Evolutionary conservation across 2,797 vertebrate species (phyloP), one percentile per base, ranked within the genome.

Genomic region (Pangasius sanitwongsei): DNA sequence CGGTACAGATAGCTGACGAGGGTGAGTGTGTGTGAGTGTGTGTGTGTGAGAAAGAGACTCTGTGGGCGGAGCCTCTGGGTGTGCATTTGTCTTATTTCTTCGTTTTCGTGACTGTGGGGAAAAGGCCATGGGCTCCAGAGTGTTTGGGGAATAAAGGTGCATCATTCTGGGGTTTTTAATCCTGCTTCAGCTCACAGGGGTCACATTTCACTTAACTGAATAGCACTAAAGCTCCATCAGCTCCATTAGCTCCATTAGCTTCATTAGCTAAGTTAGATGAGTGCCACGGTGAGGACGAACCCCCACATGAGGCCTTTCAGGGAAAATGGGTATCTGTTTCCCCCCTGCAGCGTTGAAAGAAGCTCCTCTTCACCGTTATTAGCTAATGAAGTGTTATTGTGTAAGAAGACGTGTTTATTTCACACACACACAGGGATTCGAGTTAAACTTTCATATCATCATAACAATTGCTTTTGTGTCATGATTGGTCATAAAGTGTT

Each of bases 251-350:
- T 91, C 7, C 74, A 55, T 28, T 13, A 2, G 13, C 87, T 92
- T 83, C 90, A 87, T 86, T 91, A 87, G 77, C 93, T 91, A 94
- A 94, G 95, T 89, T 91, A 90, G 93, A 94, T 91, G 80, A 67
- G 82, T 87, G 59, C 63, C 57, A 50, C 92, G 61, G 88, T 41
- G 77, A 70, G 87, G 89, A 80, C 84, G 13, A 92, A 93, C 92
- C 94, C 91, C 93, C 91, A 18, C 93, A 37, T 70, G 80, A 65
- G 83, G 67, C 31, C 92, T 90, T 86, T 86, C 59, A 18, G 70
- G 53, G 57, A 91, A 93, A 94, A 93, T 89, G 7, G 90, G 90
- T 96, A 94, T 96, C 95, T 88, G 57, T 94, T 94, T 57, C 89
- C 89, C 90, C 91, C 92, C 92, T 90, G 90, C 91, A 78, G 37